A percentile compares a stretch with the other conserved stretches of the same genome.
Evolutionary conservation across 2,888 invertebrate species (phyloP).

Genomic region (Agrotis exclamationis): DNA sequence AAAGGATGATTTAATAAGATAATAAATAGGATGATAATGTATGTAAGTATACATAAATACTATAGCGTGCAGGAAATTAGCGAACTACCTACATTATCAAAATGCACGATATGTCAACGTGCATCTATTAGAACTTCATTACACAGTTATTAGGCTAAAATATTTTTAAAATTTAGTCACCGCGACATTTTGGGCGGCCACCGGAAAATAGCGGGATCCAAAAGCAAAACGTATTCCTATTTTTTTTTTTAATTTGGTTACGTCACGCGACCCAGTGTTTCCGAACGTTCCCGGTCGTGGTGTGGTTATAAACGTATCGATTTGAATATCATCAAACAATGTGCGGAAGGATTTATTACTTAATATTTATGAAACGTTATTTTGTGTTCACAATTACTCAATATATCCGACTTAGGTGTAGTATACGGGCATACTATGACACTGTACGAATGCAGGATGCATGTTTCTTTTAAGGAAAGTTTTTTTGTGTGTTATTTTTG

Average conservation of each 20-base stretch:
- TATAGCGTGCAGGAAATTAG: constrained; percentile 56
- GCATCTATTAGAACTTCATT: constrained; percentile 77
- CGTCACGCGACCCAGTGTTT: constrained; percentile 66
- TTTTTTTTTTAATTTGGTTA: constrained; percentile 62
- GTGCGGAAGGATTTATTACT: constrained; percentile 57
- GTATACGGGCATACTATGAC: not conserved
- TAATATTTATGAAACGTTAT: constrained; percentile 32
- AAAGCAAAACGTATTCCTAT: constrained; percentile 53
- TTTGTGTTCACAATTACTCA: constrained; percentile 17
- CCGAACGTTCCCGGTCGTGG: constrained; percentile 72
- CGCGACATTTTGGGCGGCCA: constrained; percentile 72
- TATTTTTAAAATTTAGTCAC: constrained; percentile 78
- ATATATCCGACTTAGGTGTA: not conserved
- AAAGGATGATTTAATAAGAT: too few relatives aligned
- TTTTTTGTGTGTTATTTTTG: too few relatives aligned
- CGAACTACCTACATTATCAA: constrained; percentile 36
- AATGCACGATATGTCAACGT: constrained; percentile 61
- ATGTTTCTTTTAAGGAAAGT: not conserved
- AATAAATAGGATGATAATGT: too few relatives aligned
- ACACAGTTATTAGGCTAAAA: constrained; percentile 80
- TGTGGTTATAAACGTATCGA: constrained; percentile 70
- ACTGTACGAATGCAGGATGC: constrained; percentile 7
- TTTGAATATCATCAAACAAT: constrained; percentile 66
- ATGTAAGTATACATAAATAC: too few relatives aligned
- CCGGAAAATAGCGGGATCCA: constrained; percentile 80